These are phyloP conservation scores for Heterodera carotae DNA, from an alignment of 1,140 invertebrate species.

Conservation along the genomic window DNA sequence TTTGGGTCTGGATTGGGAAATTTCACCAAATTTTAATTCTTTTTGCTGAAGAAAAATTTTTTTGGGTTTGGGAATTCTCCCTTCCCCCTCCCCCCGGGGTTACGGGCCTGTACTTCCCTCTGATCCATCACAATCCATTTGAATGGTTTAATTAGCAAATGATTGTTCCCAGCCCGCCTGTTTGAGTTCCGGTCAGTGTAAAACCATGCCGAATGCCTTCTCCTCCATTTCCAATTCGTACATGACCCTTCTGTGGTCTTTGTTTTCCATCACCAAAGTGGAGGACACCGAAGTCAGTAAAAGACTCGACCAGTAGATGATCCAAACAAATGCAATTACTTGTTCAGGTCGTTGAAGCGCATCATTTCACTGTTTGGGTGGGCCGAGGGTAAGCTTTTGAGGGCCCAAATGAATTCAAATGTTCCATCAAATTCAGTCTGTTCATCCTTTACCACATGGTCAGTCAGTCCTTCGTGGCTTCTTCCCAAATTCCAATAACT, in stretches of 20 bases:
- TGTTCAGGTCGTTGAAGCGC: constrained; percentile 50
- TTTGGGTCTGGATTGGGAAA: too few species aligned
- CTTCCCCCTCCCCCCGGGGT: too few species aligned
- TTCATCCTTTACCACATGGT: constrained; percentile 37
- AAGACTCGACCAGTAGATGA: background rate
- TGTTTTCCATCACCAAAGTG: constrained; percentile 69
- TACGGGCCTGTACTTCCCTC: too few species aligned
- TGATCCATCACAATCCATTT: constrained; percentile 22
- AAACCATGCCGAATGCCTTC: constrained; percentile 54
- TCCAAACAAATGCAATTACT: constrained; percentile 24
- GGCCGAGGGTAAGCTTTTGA: constrained; percentile 38
- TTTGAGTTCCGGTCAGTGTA: constrained; percentile 42
- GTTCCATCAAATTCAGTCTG: constrained; percentile 12
- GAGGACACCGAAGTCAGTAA: constrained; percentile 65
- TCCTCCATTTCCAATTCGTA: constrained; percentile 68
- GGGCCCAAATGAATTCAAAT: background rate
- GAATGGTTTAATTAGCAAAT: background rate
- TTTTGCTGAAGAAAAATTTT: too few species aligned
- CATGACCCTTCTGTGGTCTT: constrained; percentile 70
- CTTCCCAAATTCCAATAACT: constrained; percentile 11
- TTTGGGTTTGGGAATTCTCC: too few species aligned
- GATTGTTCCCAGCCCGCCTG: constrained; percentile 47
- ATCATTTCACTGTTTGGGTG: constrained; percentile 59
- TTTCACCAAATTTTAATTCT: too few species aligned
- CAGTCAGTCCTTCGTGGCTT: too few species aligned